Base-by-base conservation (phyloP, 2,888 invertebrate genomes). In the Agrochola litura region DNA sequence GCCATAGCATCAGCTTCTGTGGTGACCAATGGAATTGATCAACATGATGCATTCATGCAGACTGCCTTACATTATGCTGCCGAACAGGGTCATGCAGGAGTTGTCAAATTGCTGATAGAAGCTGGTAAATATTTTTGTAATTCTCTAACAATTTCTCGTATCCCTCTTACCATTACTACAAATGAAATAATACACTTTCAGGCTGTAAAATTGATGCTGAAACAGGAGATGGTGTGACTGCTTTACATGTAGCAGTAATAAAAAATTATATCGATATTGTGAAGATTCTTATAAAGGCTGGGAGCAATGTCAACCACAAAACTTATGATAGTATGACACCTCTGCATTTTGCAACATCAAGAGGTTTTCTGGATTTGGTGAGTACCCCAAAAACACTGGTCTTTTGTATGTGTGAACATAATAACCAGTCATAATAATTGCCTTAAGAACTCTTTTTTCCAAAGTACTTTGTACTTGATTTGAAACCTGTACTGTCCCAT, bases 1-100 rank as follows among this genome's bases (percentile, higher is more conserved):
- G 95, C 96, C 2, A 93, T 97, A 86, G 96, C 96, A 46, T 94
- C 95, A 76, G 96, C 96, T 25, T 93, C 96, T 69, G 92, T 94
- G 82, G 89, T 96, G 77, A 95, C 93, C 73, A 93, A 96, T 92
- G 97, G 97, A 85, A 96, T 98, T 78, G 97, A 97, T 86, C 97
- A 97, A 87, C 97, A 97, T 87, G 98, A 98, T 94, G 95, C 97
- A 12, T 97, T 97, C 88, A 97, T 97, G 85, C 97, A 97, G 88
- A 97, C 98, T 79, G 98, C 98, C 0, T 92, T 98, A 75, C 98
- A 98, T 92, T 98, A 98, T 96, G 98, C 98, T 43, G 97, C 98
- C 22, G 97, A 97, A 82, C 97, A 97, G 88, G 98, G 98, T 0
- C 97, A 98, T 91, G 89, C 95, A 69, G 97, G 97, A 70, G 97